These are phyloP conservation scores for Siniperca scherzeri DNA, from an alignment of 2,797 vertebrate genomes.

Conservation along the genomic window DNA sequence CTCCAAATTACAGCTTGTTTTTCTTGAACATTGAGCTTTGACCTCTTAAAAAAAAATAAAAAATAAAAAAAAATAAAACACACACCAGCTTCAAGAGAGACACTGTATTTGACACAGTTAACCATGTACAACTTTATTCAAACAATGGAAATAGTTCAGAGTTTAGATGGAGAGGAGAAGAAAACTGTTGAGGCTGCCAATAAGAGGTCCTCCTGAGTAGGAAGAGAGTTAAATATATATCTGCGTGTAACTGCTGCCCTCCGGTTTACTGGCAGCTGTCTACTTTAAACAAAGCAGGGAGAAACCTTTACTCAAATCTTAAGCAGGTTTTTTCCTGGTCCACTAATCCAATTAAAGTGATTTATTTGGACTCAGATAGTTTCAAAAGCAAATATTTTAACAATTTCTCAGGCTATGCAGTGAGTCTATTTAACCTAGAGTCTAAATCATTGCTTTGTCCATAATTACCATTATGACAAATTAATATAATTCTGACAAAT, in stretches of 20 bases:
- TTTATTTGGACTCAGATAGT: constrained; percentile 35
- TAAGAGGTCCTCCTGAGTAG: constrained; percentile 14
- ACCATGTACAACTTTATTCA: constrained; percentile 21
- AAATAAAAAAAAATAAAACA: too few species aligned
- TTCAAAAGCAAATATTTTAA: constrained; percentile 36
- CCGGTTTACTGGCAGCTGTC: constrained; percentile 57
- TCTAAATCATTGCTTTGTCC: not conserved
- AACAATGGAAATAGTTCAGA: constrained; percentile 20
- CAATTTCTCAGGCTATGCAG: constrained; percentile 10
- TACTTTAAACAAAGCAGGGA: constrained; percentile 41
- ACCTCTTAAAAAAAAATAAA: not conserved
- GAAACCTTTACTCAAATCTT: constrained; percentile 30
- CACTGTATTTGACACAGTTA: constrained; percentile 20
- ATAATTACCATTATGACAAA: constrained; percentile 4
- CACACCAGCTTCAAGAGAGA: constrained; percentile 1
- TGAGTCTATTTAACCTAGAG: not conserved
- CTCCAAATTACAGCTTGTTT: constrained; percentile 27
- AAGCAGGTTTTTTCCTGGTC: constrained; percentile 21
- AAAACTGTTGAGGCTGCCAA: constrained; percentile 22
- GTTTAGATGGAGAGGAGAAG: constrained; percentile 18
- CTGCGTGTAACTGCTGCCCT: constrained; percentile 35
- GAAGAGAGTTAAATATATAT: constrained; percentile 49
- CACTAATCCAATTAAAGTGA: constrained; percentile 50
- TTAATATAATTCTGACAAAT: not conserved
- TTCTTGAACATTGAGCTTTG: constrained; percentile 19